phyloP scores from a whole-genome alignment of 2,888 invertebrate species.

The Perizoma affinitatum region DNA sequence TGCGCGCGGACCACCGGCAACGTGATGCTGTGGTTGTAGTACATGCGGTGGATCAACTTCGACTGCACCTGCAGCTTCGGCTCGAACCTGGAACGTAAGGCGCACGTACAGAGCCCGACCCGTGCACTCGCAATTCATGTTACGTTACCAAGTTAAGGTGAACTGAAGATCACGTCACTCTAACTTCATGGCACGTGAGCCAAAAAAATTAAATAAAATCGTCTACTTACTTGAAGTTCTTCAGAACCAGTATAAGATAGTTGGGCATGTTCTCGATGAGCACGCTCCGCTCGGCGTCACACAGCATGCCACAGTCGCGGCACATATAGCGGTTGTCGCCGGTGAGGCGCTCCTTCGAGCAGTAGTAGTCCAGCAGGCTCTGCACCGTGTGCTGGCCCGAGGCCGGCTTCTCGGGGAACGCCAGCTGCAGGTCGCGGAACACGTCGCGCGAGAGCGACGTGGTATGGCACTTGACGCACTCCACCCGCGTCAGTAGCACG shows the following conservation, averaged over 20 bases:
- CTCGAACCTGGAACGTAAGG: constrained; percentile 57
- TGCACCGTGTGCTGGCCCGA: constrained; percentile 87
- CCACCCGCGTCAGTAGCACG: constrained; percentile 88
- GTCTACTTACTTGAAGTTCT: constrained; percentile 86
- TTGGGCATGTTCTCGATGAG: constrained; percentile 88
- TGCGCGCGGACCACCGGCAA: constrained; percentile 70
- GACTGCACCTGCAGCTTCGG: constrained; percentile 86
- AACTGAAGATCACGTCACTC: no score
- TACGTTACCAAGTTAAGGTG: no score
- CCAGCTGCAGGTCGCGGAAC: constrained; percentile 91
- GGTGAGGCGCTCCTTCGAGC: constrained; percentile 89
- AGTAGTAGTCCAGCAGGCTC: constrained; percentile 90
- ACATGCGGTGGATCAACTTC: constrained; percentile 90
- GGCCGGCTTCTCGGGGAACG: constrained; percentile 86
- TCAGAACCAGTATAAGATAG: constrained; percentile 91
- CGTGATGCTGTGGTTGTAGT: constrained; percentile 82
- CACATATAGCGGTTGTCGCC: constrained; percentile 93
- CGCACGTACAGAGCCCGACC: background rate
- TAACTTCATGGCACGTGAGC: no score
- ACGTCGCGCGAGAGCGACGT: constrained; percentile 90
- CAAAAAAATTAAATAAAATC: no score
- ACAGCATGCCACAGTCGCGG: constrained; percentile 88
- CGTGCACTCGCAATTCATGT: background rate
- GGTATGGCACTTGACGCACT: constrained; percentile 88
- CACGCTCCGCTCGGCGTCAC: constrained; percentile 87